A percentile compares a stretch with the other conserved stretches of the same genome.
Evolutionary conservation across 37 sponge, comb jelly and placozoan genomes (phyloP).

Genomic region (Ephydatia muelleri): DNA sequence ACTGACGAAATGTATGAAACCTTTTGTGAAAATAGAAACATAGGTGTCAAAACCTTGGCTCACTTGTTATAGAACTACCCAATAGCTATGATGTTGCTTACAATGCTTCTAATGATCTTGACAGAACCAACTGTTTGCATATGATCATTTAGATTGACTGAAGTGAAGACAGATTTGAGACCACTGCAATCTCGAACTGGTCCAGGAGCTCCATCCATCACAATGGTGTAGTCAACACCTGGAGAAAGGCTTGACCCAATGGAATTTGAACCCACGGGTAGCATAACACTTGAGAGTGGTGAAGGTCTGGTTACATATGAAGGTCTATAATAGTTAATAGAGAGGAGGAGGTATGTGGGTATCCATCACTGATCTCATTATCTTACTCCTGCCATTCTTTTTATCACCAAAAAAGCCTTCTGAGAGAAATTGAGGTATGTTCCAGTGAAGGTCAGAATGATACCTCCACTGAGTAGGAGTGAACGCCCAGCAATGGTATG

Average conservation of each 20-base stretch:
- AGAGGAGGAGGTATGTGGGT: neutral
- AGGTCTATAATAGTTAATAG: neutral
- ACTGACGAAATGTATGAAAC: too few species aligned
- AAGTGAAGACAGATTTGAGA: neutral
- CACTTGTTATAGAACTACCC: too few species aligned
- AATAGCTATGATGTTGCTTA: neutral
- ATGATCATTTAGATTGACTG: neutral
- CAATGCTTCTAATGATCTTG: neutral
- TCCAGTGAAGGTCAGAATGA: conserved; percentile 48
- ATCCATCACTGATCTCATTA: neutral
- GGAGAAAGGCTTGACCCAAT: conserved; percentile 3
- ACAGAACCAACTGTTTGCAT: neutral
- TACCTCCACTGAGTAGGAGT: conserved; percentile 50
- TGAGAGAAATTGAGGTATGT: conserved; percentile 39
- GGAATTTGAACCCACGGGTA: neutral
- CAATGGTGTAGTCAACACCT: conserved; percentile 6
- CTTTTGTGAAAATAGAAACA: too few species aligned
- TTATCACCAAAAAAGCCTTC: conserved; percentile 30
- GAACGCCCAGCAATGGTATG: neutral
- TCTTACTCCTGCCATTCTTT: neutral
- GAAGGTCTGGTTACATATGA: neutral
- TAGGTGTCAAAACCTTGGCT: too few species aligned
- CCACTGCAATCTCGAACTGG: conserved; percentile 13
- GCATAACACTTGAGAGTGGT: neutral
- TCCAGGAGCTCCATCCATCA: conserved; percentile 34